Percentiles rank a stretch among this genome's conserved stretches.
phyloP scores from a whole-genome alignment of 2,888 invertebrate genomes.

The Ecdyonurus torrentis region DNA sequence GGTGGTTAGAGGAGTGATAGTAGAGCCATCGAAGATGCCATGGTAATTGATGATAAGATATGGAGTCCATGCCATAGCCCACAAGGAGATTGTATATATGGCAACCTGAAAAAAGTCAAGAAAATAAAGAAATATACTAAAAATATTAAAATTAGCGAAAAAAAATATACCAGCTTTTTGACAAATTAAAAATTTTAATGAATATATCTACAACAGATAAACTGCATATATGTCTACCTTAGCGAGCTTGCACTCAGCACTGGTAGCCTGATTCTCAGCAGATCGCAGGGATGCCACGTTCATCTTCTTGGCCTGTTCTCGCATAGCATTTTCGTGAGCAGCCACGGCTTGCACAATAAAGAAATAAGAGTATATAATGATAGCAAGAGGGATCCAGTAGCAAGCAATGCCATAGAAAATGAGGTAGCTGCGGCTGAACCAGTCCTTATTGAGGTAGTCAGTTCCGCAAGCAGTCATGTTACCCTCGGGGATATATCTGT shows the following conservation, averaged over 20 bases:
- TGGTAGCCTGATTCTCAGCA: conserved; percentile 55
- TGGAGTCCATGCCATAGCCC: conserved; percentile 89
- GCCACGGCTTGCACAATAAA: conserved; percentile 72
- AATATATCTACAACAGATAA: too few relatives aligned
- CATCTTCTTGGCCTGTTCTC: conserved; percentile 88
- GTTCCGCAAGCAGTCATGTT: conserved; percentile 89
- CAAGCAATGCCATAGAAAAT: conserved; percentile 60
- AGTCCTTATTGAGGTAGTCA: conserved; percentile 61
- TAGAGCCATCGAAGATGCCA: conserved; percentile 57
- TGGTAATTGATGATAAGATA: conserved; percentile 68
- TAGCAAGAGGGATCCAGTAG: conserved; percentile 56
- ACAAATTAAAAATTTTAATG: too few relatives aligned
- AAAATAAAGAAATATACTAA: conserved; percentile 6
- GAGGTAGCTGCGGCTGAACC: conserved; percentile 63
- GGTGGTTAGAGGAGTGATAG: conserved; percentile 60
- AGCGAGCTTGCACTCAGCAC: conserved; percentile 73
- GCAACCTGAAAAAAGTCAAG: conserved; percentile 41
- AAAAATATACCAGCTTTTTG: too few relatives aligned
- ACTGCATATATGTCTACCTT: too few relatives aligned
- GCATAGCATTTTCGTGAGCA: conserved; percentile 71
- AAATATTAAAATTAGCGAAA: too few relatives aligned
- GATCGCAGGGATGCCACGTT: conserved; percentile 76
- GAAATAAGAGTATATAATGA: conserved; percentile 75
- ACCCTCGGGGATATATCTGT: conserved; percentile 80
- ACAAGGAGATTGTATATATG: conserved; percentile 72